A percentile compares a stretch with the other conserved stretches of the same genome.
phyloP scores from a whole-genome alignment of 2,797 vertebrate species.

The Peromyscus attwateri region DNA sequence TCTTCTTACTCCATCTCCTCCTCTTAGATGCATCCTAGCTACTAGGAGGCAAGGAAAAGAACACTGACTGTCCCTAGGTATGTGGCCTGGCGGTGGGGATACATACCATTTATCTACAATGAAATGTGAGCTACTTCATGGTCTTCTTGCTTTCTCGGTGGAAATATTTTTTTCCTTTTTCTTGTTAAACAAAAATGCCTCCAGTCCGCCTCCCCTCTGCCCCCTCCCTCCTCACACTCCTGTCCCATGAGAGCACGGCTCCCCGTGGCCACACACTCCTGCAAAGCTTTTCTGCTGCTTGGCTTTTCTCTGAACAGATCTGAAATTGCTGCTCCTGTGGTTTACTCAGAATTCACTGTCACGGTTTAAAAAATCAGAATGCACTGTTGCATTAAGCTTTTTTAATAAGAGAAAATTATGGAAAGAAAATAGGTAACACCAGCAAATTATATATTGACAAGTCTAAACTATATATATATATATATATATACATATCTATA shows the following conservation, averaged over 20 bases:
- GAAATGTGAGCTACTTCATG: conserved; percentile 33
- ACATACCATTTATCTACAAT: conserved; percentile 54
- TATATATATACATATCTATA: conserved; percentile 47
- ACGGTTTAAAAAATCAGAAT: conserved; percentile 77
- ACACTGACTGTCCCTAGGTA: neutral
- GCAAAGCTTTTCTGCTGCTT: conserved; percentile 86
- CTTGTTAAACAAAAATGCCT: conserved; percentile 49
- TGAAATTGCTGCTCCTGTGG: conserved; percentile 85
- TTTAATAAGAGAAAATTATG: conserved; percentile 85
- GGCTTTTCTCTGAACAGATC: conserved; percentile 86
- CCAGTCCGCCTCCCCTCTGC: conserved; percentile 19
- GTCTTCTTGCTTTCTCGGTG: conserved; percentile 60
- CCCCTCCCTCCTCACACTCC: conserved; percentile 52
- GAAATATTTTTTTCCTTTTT: conserved; percentile 66
- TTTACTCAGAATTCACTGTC: conserved; percentile 86
- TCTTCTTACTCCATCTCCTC: conserved; percentile 62
- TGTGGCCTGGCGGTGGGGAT: conserved; percentile 1
- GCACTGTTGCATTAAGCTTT: conserved; percentile 82
- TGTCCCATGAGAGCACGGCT: conserved; percentile 70
- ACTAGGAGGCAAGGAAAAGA: conserved; percentile 37
- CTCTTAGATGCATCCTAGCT: conserved; percentile 39
- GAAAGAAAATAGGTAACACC: conserved; percentile 90
- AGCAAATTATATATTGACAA: conserved; percentile 92
- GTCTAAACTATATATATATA: conserved; percentile 80
- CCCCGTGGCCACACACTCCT: conserved; percentile 78